These are phyloP conservation scores for Trissoscelio sp. DNA, from an alignment of 2,888 invertebrate genomes.

Conservation along the genomic window DNA sequence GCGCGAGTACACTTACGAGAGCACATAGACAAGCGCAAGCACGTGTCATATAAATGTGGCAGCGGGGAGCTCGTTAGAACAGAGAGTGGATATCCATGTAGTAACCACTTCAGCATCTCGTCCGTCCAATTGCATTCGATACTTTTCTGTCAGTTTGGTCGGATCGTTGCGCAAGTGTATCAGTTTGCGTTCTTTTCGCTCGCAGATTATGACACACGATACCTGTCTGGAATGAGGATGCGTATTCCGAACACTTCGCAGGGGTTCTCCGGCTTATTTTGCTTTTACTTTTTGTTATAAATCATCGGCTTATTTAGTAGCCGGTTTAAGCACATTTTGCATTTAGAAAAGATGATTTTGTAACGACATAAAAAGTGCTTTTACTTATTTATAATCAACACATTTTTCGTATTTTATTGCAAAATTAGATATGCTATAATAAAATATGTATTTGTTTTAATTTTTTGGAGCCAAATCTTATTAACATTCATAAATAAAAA, in stretches of 20 bases:
- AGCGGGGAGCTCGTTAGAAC: slow-evolving; percentile 76
- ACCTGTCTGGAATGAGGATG: slow-evolving; percentile 9
- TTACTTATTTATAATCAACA: too few species aligned
- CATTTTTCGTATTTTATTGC: too few species aligned
- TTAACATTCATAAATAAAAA: too few species aligned
- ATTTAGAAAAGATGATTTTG: too few species aligned
- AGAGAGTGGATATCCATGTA: slow-evolving; percentile 57
- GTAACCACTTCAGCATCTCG: slow-evolving; percentile 33
- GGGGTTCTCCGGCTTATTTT: slow-evolving; percentile 3
- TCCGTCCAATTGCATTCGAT: slow-evolving; percentile 38
- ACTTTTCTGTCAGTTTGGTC: slow-evolving; percentile 25
- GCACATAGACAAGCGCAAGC: not conserved
- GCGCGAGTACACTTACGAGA: not conserved
- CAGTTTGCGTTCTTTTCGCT: slow-evolving; percentile 10
- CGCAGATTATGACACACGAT: slow-evolving; percentile 18
- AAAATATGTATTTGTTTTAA: too few species aligned
- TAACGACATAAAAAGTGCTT: too few species aligned
- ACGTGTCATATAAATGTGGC: slow-evolving; percentile 64
- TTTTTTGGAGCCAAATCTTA: too few species aligned
- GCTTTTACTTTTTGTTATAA: not conserved
- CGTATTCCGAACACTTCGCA: slow-evolving; percentile 6
- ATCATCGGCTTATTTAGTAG: slow-evolving; percentile 2
- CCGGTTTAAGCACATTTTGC: not conserved
- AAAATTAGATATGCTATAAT: too few species aligned
- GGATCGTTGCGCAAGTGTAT: slow-evolving; percentile 30